A percentile compares a stretch with the other conserved stretches of the same genome.
Conservation (phyloP, 2,888 invertebrate genomes). For the Pachycephus smyrnensis region DNA sequence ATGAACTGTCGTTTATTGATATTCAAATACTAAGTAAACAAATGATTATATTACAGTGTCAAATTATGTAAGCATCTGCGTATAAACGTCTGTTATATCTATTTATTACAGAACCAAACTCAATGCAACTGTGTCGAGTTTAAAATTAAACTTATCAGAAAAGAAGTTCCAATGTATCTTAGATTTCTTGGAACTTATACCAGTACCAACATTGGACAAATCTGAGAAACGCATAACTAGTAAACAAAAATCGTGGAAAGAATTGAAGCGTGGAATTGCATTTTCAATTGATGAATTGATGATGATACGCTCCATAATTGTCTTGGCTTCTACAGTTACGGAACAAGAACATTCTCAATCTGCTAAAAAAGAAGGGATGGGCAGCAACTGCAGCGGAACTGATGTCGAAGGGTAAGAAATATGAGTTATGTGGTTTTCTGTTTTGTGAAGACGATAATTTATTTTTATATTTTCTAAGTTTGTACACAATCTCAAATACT, state of each 20-base stretch:
- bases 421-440: neutral
- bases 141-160: constrained; percentile 83
- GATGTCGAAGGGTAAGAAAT: constrained; percentile 50
- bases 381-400: constrained; percentile 32
- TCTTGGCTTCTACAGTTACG: constrained; percentile 48
- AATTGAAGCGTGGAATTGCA: neutral
- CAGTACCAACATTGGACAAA: constrained; percentile 56
- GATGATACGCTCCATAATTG: constrained; percentile 46
- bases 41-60: neutral
- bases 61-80: neutral
- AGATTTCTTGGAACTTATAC: constrained; percentile 72
- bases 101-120: constrained; percentile 76
- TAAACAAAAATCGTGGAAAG: constrained; percentile 1
- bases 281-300: constrained; percentile 39
- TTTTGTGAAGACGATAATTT: too few relatives aligned
- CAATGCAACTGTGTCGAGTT: constrained; percentile 77
- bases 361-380: constrained; percentile 12
- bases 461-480: neutral
- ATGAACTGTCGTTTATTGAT: neutral
- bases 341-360: constrained; percentile 40
- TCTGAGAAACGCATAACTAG: constrained; percentile 21
- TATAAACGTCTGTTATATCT: constrained; percentile 21
- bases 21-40: neutral
- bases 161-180: constrained; percentile 75
- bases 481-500: neutral